A percentile compares a stretch with the other conserved stretches of the same genome.
Evolutionary conservation across 2,113 vertebrate species (phyloP).

Genomic region (Austrofundulus limnaeus): DNA sequence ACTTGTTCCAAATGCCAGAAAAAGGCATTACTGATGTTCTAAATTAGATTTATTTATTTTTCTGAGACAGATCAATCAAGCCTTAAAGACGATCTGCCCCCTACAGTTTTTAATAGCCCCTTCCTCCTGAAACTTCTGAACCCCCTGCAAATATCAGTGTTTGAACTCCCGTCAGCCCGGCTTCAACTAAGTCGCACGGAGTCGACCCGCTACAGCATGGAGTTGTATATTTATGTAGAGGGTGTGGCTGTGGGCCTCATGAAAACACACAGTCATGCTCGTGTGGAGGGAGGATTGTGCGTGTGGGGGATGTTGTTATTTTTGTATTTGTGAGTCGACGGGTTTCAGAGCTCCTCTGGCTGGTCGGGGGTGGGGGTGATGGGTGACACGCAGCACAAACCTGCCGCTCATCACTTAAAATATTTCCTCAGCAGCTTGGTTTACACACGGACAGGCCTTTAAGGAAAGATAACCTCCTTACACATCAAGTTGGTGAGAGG

Average conservation of each 20-base stretch:
- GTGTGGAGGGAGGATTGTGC: neutral
- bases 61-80: too few species aligned
- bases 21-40: too few species aligned
- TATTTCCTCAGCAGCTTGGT: slow-evolving; percentile 61
- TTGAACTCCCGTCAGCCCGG: slow-evolving; percentile 46
- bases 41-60: too few species aligned
- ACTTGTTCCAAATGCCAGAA: too few species aligned
- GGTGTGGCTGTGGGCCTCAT: slow-evolving; percentile 48
- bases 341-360: slow-evolving; percentile 54
- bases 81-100: too few species aligned
- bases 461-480: slow-evolving; percentile 39
- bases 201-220: slow-evolving; percentile 39
- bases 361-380: slow-evolving; percentile 30
- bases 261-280: slow-evolving; percentile 25
- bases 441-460: neutral
- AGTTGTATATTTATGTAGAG: slow-evolving; percentile 73
- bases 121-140: too few species aligned
- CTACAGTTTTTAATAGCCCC: too few species aligned
- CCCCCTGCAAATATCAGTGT: too few species aligned
- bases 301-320: slow-evolving; percentile 25
- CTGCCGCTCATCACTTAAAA: slow-evolving; percentile 70
- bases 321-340: slow-evolving; percentile 67
- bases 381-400: slow-evolving; percentile 73
- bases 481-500: neutral
- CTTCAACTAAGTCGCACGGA: neutral